Conservation (phyloP, 2,113 vertebrate species). For the Thalassarche chlororhynchos region DNA sequence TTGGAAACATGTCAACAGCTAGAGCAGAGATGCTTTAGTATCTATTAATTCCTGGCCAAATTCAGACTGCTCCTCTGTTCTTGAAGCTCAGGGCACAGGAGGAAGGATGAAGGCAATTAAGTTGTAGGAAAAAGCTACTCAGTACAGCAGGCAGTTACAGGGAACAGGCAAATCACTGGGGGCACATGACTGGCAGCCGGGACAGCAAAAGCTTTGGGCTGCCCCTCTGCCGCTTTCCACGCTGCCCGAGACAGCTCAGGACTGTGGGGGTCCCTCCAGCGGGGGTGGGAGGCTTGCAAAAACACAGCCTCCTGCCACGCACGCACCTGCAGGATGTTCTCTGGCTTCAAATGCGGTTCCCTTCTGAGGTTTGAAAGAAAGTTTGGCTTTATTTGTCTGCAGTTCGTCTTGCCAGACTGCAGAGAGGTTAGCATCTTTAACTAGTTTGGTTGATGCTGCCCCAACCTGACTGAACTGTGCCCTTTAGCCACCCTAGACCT, state of each 20-base stretch:
- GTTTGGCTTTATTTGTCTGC: background rate
- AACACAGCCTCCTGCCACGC: background rate
- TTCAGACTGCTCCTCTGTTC: background rate
- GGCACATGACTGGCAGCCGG: background rate
- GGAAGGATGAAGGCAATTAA: background rate
- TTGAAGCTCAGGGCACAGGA: background rate
- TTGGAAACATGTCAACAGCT: constrained; percentile 13
- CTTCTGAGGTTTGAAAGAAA: background rate
- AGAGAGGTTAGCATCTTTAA: background rate
- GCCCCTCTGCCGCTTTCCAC: background rate
- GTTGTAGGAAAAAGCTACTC: background rate
- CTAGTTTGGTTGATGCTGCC: background rate
- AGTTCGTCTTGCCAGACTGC: background rate
- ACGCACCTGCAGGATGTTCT: accelerated
- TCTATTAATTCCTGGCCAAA: background rate
- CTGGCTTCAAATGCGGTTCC: background rate
- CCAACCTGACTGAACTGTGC: background rate
- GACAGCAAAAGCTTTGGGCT: background rate
- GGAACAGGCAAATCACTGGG: too few relatives aligned
- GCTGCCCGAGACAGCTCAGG: accelerated
- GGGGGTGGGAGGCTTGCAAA: background rate
- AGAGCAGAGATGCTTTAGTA: background rate
- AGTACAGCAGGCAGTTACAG: accelerated
- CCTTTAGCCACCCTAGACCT: background rate
- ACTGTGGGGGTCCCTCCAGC: accelerated